Evolutionary conservation across 2,113 vertebrate species (phyloP), one percentile per base, ranked within the genome.

Genomic region (Scytalopus superciliaris): DNA sequence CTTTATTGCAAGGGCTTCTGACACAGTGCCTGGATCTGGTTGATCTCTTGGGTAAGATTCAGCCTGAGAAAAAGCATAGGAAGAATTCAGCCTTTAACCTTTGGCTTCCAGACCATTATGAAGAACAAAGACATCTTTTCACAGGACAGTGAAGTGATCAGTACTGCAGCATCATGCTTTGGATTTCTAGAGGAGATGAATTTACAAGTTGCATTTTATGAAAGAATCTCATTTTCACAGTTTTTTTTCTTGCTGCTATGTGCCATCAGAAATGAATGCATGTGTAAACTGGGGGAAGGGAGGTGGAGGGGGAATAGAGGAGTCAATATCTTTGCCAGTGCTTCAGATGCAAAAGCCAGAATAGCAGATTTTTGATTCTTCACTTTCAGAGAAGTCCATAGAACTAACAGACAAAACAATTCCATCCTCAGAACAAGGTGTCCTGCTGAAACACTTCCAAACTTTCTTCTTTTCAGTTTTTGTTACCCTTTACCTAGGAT

Each of bases 41-140:
- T 81, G 57, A 92, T 94, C 73, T 94, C 55, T 83, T 70, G 84
- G 31, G 66, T 56, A 23, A 72, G 52, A 82, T 89, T 82, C 45
- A 87, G 81, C 45, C 53, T 76, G 53, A 94, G 81, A 93, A 94
- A 86, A 89, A 87, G 19, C 44, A 40, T 8, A 87, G 31, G 24
- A 95, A 87, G 49, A 84, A 91, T 95, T 93, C 75, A 87, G 44
- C 77, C 91, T 94, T 91, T 89, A 84, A 89, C 66, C 88, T 92
- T 78, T 47, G 47, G 21, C 64, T 96, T 92, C 62, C 49, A 87
- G 77, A 60, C 14, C 2, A 0, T 50, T 76, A 15, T 49, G 37
- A 93, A 89, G 70, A 85, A 95, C 66, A 94, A 94, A 92, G 59
- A 27, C 13, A 39, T 76, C 57, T 85, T 96, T 87, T 90, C 78